Evolutionary conservation across 2,888 invertebrate species (phyloP).

Genomic region (Cremastinae sp.): DNA sequence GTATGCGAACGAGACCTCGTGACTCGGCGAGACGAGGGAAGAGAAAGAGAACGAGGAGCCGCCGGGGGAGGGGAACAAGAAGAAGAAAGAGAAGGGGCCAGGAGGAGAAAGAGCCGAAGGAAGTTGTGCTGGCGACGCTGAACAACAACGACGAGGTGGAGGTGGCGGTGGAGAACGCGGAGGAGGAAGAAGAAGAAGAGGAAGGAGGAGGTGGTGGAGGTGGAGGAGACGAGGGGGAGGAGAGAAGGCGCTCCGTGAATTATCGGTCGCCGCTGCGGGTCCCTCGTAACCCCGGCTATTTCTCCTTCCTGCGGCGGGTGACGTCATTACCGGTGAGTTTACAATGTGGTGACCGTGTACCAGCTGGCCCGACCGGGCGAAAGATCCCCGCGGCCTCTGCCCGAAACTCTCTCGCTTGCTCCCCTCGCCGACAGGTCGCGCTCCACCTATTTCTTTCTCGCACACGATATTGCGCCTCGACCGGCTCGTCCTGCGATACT

Average conservation of each 20-base stretch:
- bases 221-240: conserved; percentile 41
- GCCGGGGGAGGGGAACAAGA: too few species aligned
- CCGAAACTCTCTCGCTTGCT: conserved; percentile 27
- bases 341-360: conserved; percentile 4
- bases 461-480: too few species aligned
- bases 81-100: conserved; percentile 36
- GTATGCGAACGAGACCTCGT: conserved; percentile 62
- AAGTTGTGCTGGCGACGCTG: too few species aligned
- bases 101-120: conserved; percentile 45
- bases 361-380: background rate
- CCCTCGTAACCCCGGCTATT: conserved; percentile 67
- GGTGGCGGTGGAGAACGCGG: conserved; percentile 26
- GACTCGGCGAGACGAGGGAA: conserved; percentile 61
- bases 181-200: conserved; percentile 26
- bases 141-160: conserved; percentile 44
- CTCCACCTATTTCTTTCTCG: too few species aligned
- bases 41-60: conserved; percentile 53
- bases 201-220: conserved; percentile 23
- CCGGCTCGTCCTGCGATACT: too few species aligned
- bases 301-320: conserved; percentile 75
- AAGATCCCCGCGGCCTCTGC: conserved; percentile 1
- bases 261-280: conserved; percentile 69
- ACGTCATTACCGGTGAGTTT: conserved; percentile 78
- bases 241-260: conserved; percentile 63
- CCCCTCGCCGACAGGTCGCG: conserved; percentile 2